Percentiles rank a stretch among this genome's conserved stretches.
phyloP scores from a whole-genome alignment of 1,140 invertebrate genomes.

The Zaprionus tsacasi region DNA sequence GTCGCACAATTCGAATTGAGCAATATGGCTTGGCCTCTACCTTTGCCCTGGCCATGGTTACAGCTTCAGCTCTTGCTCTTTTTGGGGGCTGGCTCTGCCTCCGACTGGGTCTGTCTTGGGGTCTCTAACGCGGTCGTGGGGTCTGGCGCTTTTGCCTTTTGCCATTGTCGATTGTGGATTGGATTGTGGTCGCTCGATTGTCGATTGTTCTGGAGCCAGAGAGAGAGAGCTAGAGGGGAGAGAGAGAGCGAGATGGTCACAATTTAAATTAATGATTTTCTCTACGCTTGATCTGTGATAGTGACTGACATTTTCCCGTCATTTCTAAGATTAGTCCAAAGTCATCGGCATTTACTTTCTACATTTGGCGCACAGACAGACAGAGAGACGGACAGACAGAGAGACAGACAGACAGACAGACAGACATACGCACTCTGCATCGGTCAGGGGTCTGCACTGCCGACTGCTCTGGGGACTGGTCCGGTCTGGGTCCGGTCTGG shows the following conservation, averaged over 20 bases:
- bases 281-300: slow-evolving; percentile 81
- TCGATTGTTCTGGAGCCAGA: slow-evolving; percentile 46
- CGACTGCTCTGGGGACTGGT: slow-evolving; percentile 23
- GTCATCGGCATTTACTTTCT: slow-evolving; percentile 80
- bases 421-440: slow-evolving; percentile 1
- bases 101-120: not conserved
- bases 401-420: slow-evolving; percentile 18
- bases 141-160: not conserved
- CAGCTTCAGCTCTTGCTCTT: slow-evolving; percentile 6
- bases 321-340: slow-evolving; percentile 77
- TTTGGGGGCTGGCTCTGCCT: not conserved
- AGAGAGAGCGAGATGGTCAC: slow-evolving; percentile 68
- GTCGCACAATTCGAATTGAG: slow-evolving; percentile 61
- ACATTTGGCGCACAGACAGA: slow-evolving; percentile 55
- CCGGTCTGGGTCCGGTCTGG: not conserved
- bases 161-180: slow-evolving; percentile 24
- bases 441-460: not conserved
- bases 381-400: slow-evolving; percentile 1
- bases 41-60: slow-evolving; percentile 9
- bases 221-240: slow-evolving; percentile 42
- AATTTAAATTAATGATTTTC: slow-evolving; percentile 83
- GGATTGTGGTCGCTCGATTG: slow-evolving; percentile 27
- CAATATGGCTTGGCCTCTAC: slow-evolving; percentile 57
- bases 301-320: slow-evolving; percentile 80
- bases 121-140: not conserved